A percentile compares a stretch with the other conserved stretches of the same genome.
Conservation (phyloP, 2,888 invertebrate species). For the Hydraecia micacea region DNA sequence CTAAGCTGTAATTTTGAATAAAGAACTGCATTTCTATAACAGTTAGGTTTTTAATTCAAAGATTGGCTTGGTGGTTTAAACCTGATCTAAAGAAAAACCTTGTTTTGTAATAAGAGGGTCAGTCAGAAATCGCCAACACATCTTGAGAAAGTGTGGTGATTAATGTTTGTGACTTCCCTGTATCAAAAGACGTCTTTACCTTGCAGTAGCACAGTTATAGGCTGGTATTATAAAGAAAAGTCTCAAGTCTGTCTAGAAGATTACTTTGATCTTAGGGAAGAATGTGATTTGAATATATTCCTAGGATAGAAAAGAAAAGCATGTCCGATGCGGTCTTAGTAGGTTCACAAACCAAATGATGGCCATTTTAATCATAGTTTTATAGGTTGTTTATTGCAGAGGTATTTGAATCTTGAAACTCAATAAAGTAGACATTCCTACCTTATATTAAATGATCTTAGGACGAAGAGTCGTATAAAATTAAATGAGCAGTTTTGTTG, state of each 20-base stretch:
- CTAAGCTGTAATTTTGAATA: not conserved
- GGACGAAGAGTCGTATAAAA: not conserved
- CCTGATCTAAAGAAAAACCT: not conserved
- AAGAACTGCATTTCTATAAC: not conserved
- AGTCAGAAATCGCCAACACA: not conserved
- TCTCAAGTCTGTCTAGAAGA: not conserved
- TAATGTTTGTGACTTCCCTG: not conserved
- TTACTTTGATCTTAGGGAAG: not conserved
- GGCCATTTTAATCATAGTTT: not conserved
- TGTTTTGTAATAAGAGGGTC: not conserved
- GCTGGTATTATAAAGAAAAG: not conserved
- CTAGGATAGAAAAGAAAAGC: not conserved
- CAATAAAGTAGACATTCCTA: not conserved
- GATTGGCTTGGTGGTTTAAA: not conserved
- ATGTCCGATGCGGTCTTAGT: no score
- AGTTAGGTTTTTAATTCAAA: not conserved
- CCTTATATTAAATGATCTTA: not conserved
- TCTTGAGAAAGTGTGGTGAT: not conserved
- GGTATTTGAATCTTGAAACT: not conserved
- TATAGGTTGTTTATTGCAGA: not conserved
- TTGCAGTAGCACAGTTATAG: not conserved
- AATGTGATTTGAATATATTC: not conserved
- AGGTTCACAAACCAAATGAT: not conserved
- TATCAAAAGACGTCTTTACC: not conserved
- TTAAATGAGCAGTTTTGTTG: conserved; percentile 7